Evolutionary conservation across 2,888 invertebrate genomes (phyloP), one percentile per base, ranked within the genome.

Genomic region (Hesperia comma): DNA sequence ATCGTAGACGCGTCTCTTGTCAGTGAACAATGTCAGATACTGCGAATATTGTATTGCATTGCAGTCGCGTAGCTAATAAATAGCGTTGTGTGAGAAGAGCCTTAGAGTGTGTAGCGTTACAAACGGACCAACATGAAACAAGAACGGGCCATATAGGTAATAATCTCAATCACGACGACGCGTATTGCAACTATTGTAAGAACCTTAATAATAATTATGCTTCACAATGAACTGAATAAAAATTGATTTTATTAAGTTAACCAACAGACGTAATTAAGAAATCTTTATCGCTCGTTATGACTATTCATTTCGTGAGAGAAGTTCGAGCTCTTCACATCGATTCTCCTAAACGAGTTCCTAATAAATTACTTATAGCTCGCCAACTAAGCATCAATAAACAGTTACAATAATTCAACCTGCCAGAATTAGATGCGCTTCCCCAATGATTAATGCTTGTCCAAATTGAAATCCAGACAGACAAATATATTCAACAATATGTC

Each of bases 401-500:
- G 26, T 7, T 21, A 57, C 19, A 46, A 46, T 43, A 14, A 58
- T 58, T 58, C 15, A 17, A 58, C n/a, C 46, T 46, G 32, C 32
- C 58, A 58, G 21, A 53, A 14, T 26, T 51, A 61, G 51, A 8
- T 49, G 51, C 12, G 12, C 37, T 62, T 40, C 8, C 21, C 32
- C n/a, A 33, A 63, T 55, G 63, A 63, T 55, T 55, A 33, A 63
- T 63, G 46, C 40, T 10, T 43, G 33, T 63, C 54, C 63, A 55
- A 63, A 55, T 63, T 19, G 19, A 40, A 46, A 55, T 46, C 43
- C 33, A 55, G 54, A 55, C 55, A 19, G 54, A 62, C 63, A 63
- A 63, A 63, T 63, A 46, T 55, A 55, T 33, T 63, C 63, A 55
- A 63, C 43, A 53, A 53, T 53, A 43, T 41, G 37, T 61, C 53